Base-by-base conservation (phyloP, 2,113 vertebrate genomes). In the Polypterus senegalus region DNA sequence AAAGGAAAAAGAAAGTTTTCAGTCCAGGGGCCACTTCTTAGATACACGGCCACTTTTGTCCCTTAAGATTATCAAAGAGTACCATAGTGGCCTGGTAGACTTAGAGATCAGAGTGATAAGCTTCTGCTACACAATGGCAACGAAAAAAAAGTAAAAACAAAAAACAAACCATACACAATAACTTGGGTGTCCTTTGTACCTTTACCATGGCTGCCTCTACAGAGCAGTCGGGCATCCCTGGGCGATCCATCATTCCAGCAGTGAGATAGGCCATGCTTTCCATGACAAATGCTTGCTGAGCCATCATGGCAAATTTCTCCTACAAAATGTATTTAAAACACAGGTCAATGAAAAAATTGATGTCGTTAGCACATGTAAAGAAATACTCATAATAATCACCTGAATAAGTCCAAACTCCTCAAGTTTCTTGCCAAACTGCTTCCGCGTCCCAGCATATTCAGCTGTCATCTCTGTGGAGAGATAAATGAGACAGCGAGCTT, bases 191-290 rank as follows among this genome's bases (percentile, higher is more conserved):
- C 27, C 27, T 27, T 10, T 63, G 67, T 46, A 97, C 96, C 91
- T 98, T 99, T 63, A 99, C 96, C 83, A 96, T 93, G 67, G 96
- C 96, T 0, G 95, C 93, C 69, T 99, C 95, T 0, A 99, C 5
- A 0, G 95, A 97, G 66, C 93, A 99, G 76, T 99, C 95, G 0
- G 92, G 91, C 10, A 90, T 6, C 0, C 91, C 93, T 0, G 95
- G 95, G 9, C 78, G 79, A 78, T 99, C 96, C 87, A 99, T 89
- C 92, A 99, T 92, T 1, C 91, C 93, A 0, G 96, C 87, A 0
- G 96, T 99, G 68, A 99, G 85, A 79, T 99, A 99, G n/a, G 93
- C 88, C 96, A 98, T 97, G 64, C 95, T 98, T 77, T 98, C 95
- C 92, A 99, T 98, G 10, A 93, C 92, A 1, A 88, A 98, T 0